Conservation (phyloP, 2,113 vertebrate genomes). For the Dissostichus mawsoni region DNA sequence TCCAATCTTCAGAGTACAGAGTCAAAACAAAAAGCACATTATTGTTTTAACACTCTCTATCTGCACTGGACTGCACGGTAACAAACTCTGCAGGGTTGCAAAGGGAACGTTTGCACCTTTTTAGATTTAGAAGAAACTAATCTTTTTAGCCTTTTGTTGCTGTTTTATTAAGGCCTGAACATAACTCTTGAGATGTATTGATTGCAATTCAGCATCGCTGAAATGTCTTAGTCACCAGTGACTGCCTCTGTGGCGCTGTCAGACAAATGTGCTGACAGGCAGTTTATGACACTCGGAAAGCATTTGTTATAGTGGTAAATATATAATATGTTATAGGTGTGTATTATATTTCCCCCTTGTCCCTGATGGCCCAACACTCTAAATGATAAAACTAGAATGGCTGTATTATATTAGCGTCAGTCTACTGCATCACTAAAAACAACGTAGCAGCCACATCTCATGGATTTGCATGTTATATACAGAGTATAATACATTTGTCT, state of each 20-base stretch:
- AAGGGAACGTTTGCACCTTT: background rate
- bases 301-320: slow-evolving; percentile 22
- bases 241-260: background rate
- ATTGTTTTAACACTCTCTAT: slow-evolving; percentile 21
- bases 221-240: background rate
- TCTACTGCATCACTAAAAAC: slow-evolving; percentile 53
- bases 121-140: background rate
- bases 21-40: slow-evolving; percentile 3
- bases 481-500: slow-evolving; percentile 72
- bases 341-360: slow-evolving; percentile 32
- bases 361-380: slow-evolving; percentile 27
- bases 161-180: background rate
- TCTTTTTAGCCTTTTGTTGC: background rate
- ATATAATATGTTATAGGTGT: slow-evolving; percentile 32
- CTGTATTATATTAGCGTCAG: slow-evolving; percentile 48
- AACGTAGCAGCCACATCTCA: slow-evolving; percentile 42
- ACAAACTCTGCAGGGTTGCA: background rate
- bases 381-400: slow-evolving; percentile 42
- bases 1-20: slow-evolving; percentile 9
- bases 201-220: background rate
- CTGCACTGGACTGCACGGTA: slow-evolving; percentile 8
- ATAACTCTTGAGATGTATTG: background rate
- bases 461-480: slow-evolving; percentile 62
- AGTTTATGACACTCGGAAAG: slow-evolving; percentile 31
- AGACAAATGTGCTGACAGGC: slow-evolving; percentile 23